phyloP scores from a whole-genome alignment of 1,140 invertebrate species.

The Procambarus virginalis region DNA sequence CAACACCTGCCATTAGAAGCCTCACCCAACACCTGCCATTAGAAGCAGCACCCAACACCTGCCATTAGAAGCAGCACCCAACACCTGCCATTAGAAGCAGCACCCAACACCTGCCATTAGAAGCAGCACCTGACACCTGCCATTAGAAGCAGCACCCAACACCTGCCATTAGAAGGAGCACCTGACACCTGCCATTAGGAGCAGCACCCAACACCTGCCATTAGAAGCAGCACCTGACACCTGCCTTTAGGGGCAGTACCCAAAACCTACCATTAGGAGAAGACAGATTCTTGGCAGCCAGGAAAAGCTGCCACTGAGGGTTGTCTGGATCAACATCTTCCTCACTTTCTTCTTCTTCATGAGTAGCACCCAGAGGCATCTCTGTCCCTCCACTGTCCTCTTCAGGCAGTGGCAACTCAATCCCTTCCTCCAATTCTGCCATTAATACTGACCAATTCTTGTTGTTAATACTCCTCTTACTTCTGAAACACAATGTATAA shows the following conservation, averaged over 20 bases:
- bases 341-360: constrained; percentile 73
- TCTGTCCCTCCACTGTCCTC: constrained; percentile 80
- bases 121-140: too few relatives aligned
- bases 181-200: too few relatives aligned
- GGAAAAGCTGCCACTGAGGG: constrained; percentile 87
- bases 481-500: constrained; percentile 70
- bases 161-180: too few relatives aligned
- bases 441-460: constrained; percentile 78
- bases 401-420: constrained; percentile 72
- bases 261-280: constrained; percentile 78
- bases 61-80: too few relatives aligned
- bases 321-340: constrained; percentile 77
- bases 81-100: too few relatives aligned
- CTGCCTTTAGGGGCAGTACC: not conserved
- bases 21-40: too few relatives aligned
- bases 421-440: constrained; percentile 78
- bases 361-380: constrained; percentile 80
- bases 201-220: too few relatives aligned
- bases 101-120: too few relatives aligned
- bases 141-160: too few relatives aligned
- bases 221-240: too few relatives aligned
- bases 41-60: too few relatives aligned
- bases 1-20: too few relatives aligned
- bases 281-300: constrained; percentile 83
- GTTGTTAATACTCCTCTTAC: constrained; percentile 74